Evolutionary conservation across 2,113 vertebrate species (phyloP), one percentile per base, ranked within the genome.

Genomic region (Atractosteus spatula): DNA sequence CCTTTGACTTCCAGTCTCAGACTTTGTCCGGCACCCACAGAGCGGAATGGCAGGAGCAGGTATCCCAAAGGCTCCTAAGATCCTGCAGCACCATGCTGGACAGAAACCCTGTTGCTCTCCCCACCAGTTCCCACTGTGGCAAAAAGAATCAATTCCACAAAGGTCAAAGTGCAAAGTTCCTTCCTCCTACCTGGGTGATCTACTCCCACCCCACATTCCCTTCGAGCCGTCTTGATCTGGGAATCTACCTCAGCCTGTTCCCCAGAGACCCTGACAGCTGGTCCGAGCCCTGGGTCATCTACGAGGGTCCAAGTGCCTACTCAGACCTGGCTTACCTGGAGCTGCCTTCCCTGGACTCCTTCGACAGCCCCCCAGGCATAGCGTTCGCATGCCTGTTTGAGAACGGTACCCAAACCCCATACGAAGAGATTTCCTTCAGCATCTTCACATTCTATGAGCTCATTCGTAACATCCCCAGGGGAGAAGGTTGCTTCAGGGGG

Each of bases 351-450:
- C 55, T 72, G 0, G 91, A 86, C 0, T 75, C 83, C 74, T 55
- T 72, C 0, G 91, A 86, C 0, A 74, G 77, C 3, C 66, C 81
- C 3, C 85, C 85, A 0, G 83, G 88, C 8, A 78, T 90, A 0
- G 84, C 87, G 43, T 97, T 98, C 0, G 97, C 91, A 68, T 99
- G 96, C 74, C 85, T 99, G 51, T 98, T 94, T 0, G 97, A 99
- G 83, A 96, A 93, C 0, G 97, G 96, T n/a, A 68, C 51, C 0
- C 81, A 71, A 29, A 92, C 91, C 0, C 92, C 96, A 3, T 97
- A 96, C 0, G 96, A 99, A n/a, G 92, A 97, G 78, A 95, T 98
- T 82, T 95, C 94, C 69, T 98, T 99, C 68, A 94, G 94, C 82
- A 82, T 95, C 76, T 99, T 99, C 80, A 96, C 95, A 0, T 84